Evolutionary conservation across 1,140 invertebrate genomes (phyloP).

Genomic region (Daktulosphaira vitifoliae): DNA sequence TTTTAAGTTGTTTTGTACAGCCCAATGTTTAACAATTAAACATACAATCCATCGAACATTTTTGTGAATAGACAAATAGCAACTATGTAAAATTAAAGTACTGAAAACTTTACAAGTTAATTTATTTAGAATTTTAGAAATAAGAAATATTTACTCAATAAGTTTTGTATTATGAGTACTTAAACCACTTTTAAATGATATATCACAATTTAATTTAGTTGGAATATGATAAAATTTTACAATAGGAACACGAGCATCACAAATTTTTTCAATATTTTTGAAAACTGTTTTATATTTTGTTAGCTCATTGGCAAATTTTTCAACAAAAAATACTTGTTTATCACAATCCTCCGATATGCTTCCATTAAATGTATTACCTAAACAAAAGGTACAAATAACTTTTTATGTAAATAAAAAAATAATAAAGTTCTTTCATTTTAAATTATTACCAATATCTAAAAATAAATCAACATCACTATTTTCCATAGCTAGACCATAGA

Average conservation of each 20-base stretch:
- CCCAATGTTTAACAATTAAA: constrained; percentile 10
- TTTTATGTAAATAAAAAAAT: too few species aligned
- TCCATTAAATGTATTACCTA: neutral
- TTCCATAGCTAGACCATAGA: neutral
- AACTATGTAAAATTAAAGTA: too few species aligned
- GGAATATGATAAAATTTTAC: constrained; percentile 11
- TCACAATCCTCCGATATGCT: neutral
- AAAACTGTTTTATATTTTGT: neutral
- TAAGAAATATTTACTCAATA: neutral
- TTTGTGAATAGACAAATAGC: neutral
- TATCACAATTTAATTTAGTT: neutral
- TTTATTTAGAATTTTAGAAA: too few species aligned
- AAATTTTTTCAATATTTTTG: neutral
- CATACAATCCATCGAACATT: neutral
- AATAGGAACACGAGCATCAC: neutral
- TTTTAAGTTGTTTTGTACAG: constrained; percentile 1
- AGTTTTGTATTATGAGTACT: neutral
- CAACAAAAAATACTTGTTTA: neutral
- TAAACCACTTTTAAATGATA: constrained; percentile 15
- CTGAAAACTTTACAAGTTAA: too few species aligned
- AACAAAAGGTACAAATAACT: too few species aligned
- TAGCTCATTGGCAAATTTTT: neutral
- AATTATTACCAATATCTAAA: constrained; percentile 2
- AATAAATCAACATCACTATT: constrained; percentile 1
- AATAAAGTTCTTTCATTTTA: too few species aligned